A percentile compares a stretch with the other conserved stretches of the same genome.
phyloP scores from a whole-genome alignment of 1,140 invertebrate species.

The Drosophila ironensis region DNA sequence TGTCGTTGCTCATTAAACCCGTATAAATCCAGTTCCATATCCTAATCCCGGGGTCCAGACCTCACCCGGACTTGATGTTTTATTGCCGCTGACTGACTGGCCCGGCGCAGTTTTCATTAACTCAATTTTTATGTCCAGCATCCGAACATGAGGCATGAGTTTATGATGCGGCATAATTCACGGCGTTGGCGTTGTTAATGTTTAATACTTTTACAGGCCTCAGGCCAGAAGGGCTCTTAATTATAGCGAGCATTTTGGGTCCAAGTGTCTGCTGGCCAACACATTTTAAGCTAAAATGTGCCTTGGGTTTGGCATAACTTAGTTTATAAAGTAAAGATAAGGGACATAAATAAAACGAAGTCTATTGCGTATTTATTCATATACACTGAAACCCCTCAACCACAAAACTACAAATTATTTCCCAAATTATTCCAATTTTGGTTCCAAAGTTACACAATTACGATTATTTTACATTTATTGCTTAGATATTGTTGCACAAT shows the following conservation, averaged over 20 bases:
- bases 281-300: no score
- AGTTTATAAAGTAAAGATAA: no score
- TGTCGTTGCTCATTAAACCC: conserved; percentile 55
- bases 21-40: conserved; percentile 47
- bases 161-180: conserved; percentile 57
- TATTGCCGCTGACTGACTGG: conserved; percentile 46
- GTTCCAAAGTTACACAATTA: neutral
- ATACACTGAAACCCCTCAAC: no score
- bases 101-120: conserved; percentile 40
- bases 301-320: neutral
- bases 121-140: conserved; percentile 57
- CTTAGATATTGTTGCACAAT: neutral
- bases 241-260: conserved; percentile 2
- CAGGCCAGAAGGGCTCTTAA: conserved; percentile 29
- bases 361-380: no score
- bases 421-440: no score
- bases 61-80: conserved; percentile 46
- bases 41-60: conserved; percentile 6
- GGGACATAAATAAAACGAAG: no score
- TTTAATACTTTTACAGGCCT: conserved; percentile 14
- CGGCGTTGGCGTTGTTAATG: no score
- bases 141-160: conserved; percentile 59
- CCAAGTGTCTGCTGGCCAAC: no score
- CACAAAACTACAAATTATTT: no score
- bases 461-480: neutral